Evolutionary conservation across 2,113 vertebrate genomes (phyloP), one percentile per base, ranked within the genome.

Genomic region (Eclectus roratus): DNA sequence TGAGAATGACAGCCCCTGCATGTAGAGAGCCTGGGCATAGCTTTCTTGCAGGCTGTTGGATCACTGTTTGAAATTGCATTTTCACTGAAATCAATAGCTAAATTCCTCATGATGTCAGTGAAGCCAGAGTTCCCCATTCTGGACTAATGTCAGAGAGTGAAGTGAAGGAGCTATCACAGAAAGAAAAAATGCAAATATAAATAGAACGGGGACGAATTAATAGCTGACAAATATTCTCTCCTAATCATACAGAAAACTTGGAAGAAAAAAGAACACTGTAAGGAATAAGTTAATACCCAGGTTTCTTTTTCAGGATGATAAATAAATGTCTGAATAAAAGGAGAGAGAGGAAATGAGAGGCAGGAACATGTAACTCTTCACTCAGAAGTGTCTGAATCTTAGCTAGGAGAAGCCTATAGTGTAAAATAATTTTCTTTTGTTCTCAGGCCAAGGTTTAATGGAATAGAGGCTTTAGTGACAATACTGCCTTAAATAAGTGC

Each of bases 301-400:
- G 65, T 94, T 96, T 94, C 60, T 96, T 82, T 3, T 8, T 88
- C 83, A 47, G 80, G 65, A 81, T 68, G 82, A 88, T 92, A 96
- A 95, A 94, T 91, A 95, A 61, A 73, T 43, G 65, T 76, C 85
- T 96, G 82, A 92, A 78, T 80, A 86, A 86, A 96, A 88, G 56
- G 18, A 78, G 23, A 89, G 63, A 23, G 82, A 91, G 90, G 88
- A 96, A 96, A 95, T 88, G 76, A 96, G 47, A 95, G 68, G 47
- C 93, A 94, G 76, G 60, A 96, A 35, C 80, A 68, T 43, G 64
- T 83, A 80, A 71, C 88, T 90, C 88, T 94, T 90, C 85, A 88
- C 82, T 96, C 90, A 93, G 85, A 96, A 95, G 68, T 33, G 50
- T 76, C 77, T 93, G 87, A 93, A 47, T 74, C 68, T 95, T 95